phyloP scores from a whole-genome alignment of 2,797 vertebrate species.

The Notolabrus celidotus region DNA sequence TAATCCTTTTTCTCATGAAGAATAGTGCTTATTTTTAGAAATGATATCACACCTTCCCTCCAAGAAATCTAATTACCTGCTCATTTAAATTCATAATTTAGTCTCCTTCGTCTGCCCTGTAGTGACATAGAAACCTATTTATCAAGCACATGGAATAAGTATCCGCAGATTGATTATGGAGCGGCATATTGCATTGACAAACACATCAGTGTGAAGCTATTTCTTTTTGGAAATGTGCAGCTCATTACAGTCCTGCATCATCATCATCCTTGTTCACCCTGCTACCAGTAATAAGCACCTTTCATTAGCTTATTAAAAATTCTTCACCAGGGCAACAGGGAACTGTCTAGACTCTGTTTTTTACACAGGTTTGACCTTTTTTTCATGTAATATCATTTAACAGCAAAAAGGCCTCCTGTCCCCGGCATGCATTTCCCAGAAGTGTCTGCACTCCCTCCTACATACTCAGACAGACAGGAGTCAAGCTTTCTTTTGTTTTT shows the following conservation, averaged over 20 bases:
- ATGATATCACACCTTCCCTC: constrained; percentile 38
- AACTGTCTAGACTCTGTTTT: background rate
- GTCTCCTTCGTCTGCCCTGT: constrained; percentile 51
- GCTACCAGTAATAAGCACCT: constrained; percentile 3
- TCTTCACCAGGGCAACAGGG: constrained; percentile 7
- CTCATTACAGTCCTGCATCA: background rate
- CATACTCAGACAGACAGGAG: constrained; percentile 6
- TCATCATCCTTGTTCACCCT: background rate
- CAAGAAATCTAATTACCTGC: constrained; percentile 71
- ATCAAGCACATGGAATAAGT: constrained; percentile 65
- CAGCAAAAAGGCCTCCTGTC: constrained; percentile 6
- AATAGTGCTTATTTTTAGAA: constrained; percentile 65
- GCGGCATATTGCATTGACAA: constrained; percentile 34
- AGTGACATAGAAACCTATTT: constrained; percentile 61
- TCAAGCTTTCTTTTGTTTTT: constrained; percentile 1
- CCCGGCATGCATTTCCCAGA: background rate
- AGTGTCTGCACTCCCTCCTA: background rate
- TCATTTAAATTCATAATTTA: constrained; percentile 77
- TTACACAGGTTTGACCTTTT: constrained; percentile 1
- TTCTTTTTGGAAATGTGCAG: constrained; percentile 19
- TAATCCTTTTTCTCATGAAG: no score
- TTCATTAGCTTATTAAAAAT: constrained; percentile 15
- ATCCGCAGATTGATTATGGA: constrained; percentile 55
- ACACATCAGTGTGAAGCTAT: constrained; percentile 16
- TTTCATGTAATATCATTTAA: background rate